Percentiles rank a stretch among this genome's conserved stretches.
Conservation (phyloP, 2,113 vertebrate genomes). For the Neodon shergylaensis region DNA sequence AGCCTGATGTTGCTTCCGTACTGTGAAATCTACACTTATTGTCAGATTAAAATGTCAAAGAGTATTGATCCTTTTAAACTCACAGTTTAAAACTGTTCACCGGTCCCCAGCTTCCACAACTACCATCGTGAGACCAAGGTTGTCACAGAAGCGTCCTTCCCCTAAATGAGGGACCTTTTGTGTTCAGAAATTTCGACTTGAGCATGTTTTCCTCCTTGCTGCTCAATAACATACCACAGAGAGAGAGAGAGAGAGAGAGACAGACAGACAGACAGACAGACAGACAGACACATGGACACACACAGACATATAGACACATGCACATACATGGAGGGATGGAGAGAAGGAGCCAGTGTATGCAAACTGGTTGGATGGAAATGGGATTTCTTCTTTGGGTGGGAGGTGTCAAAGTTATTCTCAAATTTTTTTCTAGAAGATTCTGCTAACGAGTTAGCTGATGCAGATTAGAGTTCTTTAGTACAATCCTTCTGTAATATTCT, state of each 20-base stretch:
- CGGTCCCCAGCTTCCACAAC: background rate
- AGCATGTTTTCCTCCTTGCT: background rate
- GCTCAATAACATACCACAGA: background rate
- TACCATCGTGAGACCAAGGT: background rate
- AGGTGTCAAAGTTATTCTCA: slow-evolving; percentile 24
- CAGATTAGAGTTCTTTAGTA: background rate
- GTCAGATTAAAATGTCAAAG: slow-evolving; percentile 28
- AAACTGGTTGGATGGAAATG: background rate
- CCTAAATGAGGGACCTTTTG: background rate
- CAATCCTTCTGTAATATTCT: background rate
- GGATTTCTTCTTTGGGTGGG: background rate
- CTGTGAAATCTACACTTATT: slow-evolving; percentile 33
- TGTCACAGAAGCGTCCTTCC: slow-evolving; percentile 1
- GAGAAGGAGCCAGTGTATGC: background rate
- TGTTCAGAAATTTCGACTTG: background rate
- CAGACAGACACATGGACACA: background rate
- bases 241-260: no score
- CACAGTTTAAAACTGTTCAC: slow-evolving; percentile 5
- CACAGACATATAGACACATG: background rate
- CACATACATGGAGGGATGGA: background rate
- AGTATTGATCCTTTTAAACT: background rate
- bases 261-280: no score
- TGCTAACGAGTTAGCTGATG: background rate
- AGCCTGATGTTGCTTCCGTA: background rate
- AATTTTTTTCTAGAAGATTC: background rate